Base-by-base conservation (phyloP, 2,797 vertebrate genomes). In the Thaleichthys pacificus region DNA sequence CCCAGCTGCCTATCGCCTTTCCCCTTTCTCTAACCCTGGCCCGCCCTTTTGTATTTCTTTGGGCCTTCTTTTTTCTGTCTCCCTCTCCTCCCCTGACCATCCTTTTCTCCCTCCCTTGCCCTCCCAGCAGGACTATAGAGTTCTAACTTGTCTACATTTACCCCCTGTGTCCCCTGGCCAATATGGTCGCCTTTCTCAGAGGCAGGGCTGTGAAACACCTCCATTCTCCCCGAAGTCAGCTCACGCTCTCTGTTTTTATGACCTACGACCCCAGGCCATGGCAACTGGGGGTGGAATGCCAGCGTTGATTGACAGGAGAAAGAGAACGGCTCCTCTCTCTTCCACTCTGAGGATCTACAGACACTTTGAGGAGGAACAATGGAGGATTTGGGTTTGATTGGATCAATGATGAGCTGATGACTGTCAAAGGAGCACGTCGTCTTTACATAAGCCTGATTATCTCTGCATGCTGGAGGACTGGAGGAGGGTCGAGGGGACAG, bases 361-460 rank as follows among this genome's bases (percentile, higher is more conserved):
- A 96, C 94, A 97, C 95, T 97, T 93, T 90, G 93, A 94, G 94
- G 93, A 93, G 92, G 75, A 87, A 93, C 93, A 94, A 93, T 92
- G 80, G 87, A 32, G 79, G 91, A 91, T 90, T 91, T 90, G 89
- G 95, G 91, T 95, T 95, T 95, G 96, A 97, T 96, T 96, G 97
- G 97, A 98, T 99, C 98, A 98, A 95, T 95, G 96, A 98, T 96
- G 95, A 96, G 95, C 95, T 91, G 92, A 78, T 89, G 95, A 96
- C 96, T 96, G 97, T 98, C 96, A 97, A 97, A 98, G 96, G 97
- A 98, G 96, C 96, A 95, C 95, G 95, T 96, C 95, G 93, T 97
- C 95, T 97, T 97, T 97, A 98, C 96, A 97, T 97, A 98, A 98
- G 97, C 96, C 96, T 94, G 96, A 98, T 98, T 98, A 98, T 98